Evolutionary conservation across 1,140 invertebrate genomes (phyloP).

Genomic region (Drosophila arawakana): DNA sequence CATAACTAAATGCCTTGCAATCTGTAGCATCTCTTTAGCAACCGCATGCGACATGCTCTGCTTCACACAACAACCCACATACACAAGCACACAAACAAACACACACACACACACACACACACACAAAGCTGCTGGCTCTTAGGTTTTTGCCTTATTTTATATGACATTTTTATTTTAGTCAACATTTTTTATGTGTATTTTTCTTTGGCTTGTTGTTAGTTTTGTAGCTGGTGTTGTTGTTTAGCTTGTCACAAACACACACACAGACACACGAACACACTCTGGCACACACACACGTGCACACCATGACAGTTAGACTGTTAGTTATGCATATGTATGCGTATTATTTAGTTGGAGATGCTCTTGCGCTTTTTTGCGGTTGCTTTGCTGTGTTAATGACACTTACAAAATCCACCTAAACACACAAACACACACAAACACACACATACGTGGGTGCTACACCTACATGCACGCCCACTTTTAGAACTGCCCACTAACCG

Average conservation of each 20-base stretch:
- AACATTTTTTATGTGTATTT: conserved; percentile 47
- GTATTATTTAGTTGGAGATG: conserved; percentile 62
- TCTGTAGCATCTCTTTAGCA: conserved; percentile 44
- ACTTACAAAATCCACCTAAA: conserved; percentile 56
- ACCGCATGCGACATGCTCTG: conserved; percentile 13
- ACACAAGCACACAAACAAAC: conserved; percentile 27
- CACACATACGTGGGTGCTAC: background rate
- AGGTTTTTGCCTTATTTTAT: conserved; percentile 66
- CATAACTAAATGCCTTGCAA: conserved; percentile 73
- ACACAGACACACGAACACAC: conserved; percentile 27
- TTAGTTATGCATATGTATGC: conserved; percentile 59
- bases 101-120: conserved; percentile 12
- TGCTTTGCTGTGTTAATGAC: conserved; percentile 81
- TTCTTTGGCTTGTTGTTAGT: conserved; percentile 50
- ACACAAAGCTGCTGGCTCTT: conserved; percentile 32
- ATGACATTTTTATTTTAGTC: conserved; percentile 69
- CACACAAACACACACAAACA: conserved; percentile 14
- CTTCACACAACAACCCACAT: conserved; percentile 11
- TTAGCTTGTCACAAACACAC: conserved; percentile 52
- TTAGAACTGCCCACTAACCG: conserved; percentile 17
- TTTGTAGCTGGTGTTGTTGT: conserved; percentile 43
- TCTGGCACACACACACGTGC: conserved; percentile 30
- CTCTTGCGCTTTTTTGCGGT: conserved; percentile 80
- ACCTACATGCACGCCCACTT: background rate
- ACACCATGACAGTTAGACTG: conserved; percentile 14